Conservation (phyloP, 1,140 invertebrate species). For the Cydia pomonella region DNA sequence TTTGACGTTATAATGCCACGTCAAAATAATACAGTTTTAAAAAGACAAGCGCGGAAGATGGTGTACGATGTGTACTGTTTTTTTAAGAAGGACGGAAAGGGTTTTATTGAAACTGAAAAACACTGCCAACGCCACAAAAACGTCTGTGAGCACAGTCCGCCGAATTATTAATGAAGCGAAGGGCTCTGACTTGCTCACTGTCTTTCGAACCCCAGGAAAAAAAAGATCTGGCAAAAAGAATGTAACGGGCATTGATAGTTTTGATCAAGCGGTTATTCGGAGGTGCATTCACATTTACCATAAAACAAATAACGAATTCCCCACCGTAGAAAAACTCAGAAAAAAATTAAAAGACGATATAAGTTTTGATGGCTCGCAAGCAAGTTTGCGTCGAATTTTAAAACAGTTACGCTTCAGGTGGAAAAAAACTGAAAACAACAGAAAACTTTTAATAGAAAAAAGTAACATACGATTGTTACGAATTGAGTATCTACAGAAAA, state of each 20-base stretch:
- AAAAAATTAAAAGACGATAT: constrained; percentile 38
- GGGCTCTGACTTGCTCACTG: constrained; percentile 29
- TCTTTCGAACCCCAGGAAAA: constrained; percentile 42
- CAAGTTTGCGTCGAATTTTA: constrained; percentile 37
- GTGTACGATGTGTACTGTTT: constrained; percentile 44
- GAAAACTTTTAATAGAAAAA: constrained; percentile 37
- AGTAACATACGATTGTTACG: constrained; percentile 32
- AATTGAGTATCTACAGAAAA: constrained; percentile 36
- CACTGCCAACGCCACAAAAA: constrained; percentile 40
- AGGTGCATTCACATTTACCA: constrained; percentile 40
- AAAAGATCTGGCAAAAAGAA: constrained; percentile 37
- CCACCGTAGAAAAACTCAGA: constrained; percentile 33
- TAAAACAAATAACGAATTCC: constrained; percentile 37
- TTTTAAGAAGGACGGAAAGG: constrained; percentile 38
- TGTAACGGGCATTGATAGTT: constrained; percentile 39
- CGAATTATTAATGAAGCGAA: constrained; percentile 37
- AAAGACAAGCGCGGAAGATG: constrained; percentile 43
- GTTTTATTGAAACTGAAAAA: neutral
- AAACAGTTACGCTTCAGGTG: constrained; percentile 36
- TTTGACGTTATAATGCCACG: constrained; percentile 12
- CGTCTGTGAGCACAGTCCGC: constrained; percentile 38
- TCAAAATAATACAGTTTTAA: constrained; percentile 12
- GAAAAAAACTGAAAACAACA: constrained; percentile 36
- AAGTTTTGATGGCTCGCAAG: constrained; percentile 37
- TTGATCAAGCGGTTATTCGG: constrained; percentile 41